Percentiles rank a stretch among this genome's conserved stretches.
Conservation (phyloP, 2,888 invertebrate species). For the Ptychoptera contaminata region DNA sequence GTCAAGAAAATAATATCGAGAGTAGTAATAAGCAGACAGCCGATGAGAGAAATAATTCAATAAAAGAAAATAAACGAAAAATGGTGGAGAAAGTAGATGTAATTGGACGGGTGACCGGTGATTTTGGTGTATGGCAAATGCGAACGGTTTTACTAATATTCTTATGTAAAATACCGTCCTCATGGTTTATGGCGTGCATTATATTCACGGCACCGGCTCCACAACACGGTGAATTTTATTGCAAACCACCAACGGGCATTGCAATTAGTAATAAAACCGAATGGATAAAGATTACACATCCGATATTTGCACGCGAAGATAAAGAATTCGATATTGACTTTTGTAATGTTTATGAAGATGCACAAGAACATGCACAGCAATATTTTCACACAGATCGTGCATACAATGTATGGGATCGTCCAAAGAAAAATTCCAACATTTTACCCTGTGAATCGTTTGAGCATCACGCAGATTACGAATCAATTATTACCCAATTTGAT, state of each 20-base stretch:
- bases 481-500: constrained; percentile 32
- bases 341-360: constrained; percentile 29
- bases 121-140: constrained; percentile 33
- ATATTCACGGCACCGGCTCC: constrained; percentile 34
- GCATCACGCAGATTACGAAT: constrained; percentile 24
- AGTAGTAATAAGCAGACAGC: no score
- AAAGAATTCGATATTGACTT: constrained; percentile 29
- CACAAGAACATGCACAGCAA: constrained; percentile 26
- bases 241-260: constrained; percentile 26
- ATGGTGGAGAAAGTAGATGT: constrained; percentile 18
- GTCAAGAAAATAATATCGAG: no score
- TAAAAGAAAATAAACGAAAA: background rate
- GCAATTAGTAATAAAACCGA: constrained; percentile 23
- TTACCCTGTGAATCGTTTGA: constrained; percentile 29
- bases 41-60: no score
- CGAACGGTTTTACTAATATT: constrained; percentile 30
- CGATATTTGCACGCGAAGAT: constrained; percentile 26
- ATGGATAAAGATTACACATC: constrained; percentile 31
- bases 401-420: constrained; percentile 24
- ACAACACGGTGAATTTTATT: constrained; percentile 30
- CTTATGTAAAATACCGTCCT: constrained; percentile 32
- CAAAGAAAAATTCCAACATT: constrained; percentile 21
- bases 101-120: constrained; percentile 30
- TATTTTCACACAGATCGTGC: constrained; percentile 23
- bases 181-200: constrained; percentile 36